Evolutionary conservation across 2,797 vertebrate genomes (phyloP).

Genomic region (Caiman crocodilus): DNA sequence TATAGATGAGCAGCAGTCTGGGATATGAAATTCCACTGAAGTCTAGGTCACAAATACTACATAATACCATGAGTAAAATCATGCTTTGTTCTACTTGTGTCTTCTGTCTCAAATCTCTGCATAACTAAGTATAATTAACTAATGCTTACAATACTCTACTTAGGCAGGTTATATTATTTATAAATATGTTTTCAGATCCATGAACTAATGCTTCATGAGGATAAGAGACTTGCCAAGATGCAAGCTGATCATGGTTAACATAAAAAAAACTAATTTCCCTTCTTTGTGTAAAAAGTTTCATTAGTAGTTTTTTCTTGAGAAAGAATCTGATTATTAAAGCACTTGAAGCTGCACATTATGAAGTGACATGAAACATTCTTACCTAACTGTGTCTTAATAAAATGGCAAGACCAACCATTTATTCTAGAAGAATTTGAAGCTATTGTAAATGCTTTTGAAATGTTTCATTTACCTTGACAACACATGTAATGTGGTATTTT

Average conservation of each 20-base stretch:
- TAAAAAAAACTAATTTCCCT: slow-evolving; percentile 1
- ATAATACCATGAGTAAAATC: neutral
- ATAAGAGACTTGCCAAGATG: neutral
- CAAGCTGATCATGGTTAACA: neutral
- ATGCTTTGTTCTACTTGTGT: neutral
- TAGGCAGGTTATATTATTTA: neutral
- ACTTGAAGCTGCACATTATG: neutral
- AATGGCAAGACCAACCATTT: slow-evolving; percentile 4
- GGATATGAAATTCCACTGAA: neutral
- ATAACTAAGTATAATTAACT: neutral
- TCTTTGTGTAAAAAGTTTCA: slow-evolving; percentile 16
- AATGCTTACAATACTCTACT: neutral
- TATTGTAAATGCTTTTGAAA: neutral
- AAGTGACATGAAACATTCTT: slow-evolving; percentile 24
- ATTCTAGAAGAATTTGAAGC: neutral
- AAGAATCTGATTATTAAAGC: slow-evolving; percentile 27
- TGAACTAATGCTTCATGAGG: neutral
- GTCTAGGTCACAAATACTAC: neutral
- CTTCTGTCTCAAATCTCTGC: neutral
- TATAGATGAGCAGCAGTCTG: neutral
- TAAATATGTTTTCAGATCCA: neutral
- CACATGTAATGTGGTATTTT: neutral
- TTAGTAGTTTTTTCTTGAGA: slow-evolving; percentile 26
- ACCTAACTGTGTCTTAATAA: neutral
- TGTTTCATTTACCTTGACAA: slow-evolving; percentile 2